phyloP scores from a whole-genome alignment of 2,113 vertebrate species.

The Nestor notabilis region DNA sequence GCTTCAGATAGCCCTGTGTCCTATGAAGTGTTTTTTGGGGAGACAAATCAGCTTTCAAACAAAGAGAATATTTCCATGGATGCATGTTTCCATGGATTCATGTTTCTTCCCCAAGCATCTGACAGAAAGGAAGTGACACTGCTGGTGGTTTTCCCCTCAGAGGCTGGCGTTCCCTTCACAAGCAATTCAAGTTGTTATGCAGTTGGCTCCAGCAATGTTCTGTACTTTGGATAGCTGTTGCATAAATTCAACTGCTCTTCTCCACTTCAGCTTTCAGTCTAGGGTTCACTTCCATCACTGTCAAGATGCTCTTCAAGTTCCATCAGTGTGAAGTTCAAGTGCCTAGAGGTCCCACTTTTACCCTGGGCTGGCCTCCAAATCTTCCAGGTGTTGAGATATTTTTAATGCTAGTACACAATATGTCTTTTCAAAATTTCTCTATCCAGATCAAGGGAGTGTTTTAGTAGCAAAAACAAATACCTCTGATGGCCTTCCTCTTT shows the following conservation, averaged over 20 bases:
- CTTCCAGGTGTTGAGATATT: not conserved
- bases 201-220: not conserved
- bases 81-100: not conserved
- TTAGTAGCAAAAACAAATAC: not conserved
- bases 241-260: not conserved
- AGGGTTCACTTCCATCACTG: not conserved
- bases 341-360: not conserved
- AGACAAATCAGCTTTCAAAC: not conserved
- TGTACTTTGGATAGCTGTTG: not conserved
- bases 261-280: conserved; percentile 9
- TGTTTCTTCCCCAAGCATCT: not conserved
- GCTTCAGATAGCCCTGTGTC: not conserved
- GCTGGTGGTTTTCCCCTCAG: not conserved
- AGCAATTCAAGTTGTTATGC: not conserved
- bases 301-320: not conserved
- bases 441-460: not conserved
- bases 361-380: conserved; percentile 9
- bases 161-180: not conserved
- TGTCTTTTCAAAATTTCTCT: not conserved
- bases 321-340: conserved; percentile 1
- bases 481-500: not conserved
- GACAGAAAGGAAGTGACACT: not conserved
- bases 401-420: not conserved
- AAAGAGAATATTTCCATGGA: not conserved
- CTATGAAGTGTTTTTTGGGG: not conserved